These are phyloP conservation scores for Heliconius ethilla DNA, from an alignment of 2,888 invertebrate species.

Conservation along the genomic window DNA sequence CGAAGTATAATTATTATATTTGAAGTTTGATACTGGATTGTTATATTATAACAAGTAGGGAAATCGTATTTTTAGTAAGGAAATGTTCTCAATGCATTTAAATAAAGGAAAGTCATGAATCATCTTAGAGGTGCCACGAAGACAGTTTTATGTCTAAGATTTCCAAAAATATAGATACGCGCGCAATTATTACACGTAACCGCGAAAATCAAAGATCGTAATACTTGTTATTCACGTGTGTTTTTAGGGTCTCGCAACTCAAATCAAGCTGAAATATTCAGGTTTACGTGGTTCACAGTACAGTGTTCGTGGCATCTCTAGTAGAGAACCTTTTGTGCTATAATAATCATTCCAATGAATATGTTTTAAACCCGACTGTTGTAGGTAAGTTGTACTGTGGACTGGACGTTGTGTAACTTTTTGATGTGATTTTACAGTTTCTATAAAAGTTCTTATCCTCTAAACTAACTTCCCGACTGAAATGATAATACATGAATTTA, in stretches of 20 bases:
- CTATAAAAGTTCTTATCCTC: constrained; percentile 43
- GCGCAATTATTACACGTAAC: too few relatives aligned
- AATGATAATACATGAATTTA: constrained; percentile 4
- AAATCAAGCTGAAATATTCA: too few relatives aligned
- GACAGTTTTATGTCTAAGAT: too few relatives aligned
- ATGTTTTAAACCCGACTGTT: constrained; percentile 16
- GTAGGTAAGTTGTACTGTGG: constrained; percentile 44
- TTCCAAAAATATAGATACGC: too few relatives aligned
- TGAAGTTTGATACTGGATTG: constrained; percentile 8
- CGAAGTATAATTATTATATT: background rate
- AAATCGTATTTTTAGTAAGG: constrained; percentile 1
- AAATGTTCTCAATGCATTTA: background rate
- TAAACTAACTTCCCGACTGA: constrained; percentile 6
- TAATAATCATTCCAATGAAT: constrained; percentile 19
- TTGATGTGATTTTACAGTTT: constrained; percentile 58
- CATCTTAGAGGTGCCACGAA: background rate
- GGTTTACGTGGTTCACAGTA: too few relatives aligned
- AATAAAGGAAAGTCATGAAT: background rate
- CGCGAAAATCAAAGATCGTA: too few relatives aligned
- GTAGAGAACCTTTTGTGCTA: constrained; percentile 1
- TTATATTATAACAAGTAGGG: background rate
- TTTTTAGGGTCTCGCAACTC: too few relatives aligned
- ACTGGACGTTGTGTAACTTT: constrained; percentile 56
- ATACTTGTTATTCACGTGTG: too few relatives aligned
- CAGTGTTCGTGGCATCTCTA: background rate